Evolutionary conservation across 2,113 vertebrate genomes (phyloP).

Genomic region (Nasalis larvatus): DNA sequence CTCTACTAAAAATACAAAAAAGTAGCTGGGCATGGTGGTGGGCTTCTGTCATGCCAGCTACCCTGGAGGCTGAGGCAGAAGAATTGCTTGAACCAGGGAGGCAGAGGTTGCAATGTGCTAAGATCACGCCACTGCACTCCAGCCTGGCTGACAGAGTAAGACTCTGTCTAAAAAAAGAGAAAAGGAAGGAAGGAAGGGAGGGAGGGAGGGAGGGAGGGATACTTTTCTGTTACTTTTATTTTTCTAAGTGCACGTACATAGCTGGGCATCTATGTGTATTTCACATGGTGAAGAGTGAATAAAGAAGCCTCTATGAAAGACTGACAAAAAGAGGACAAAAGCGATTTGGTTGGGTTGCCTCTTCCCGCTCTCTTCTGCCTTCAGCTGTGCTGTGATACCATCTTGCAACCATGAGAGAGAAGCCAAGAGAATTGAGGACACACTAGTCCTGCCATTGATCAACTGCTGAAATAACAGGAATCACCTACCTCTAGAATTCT

Average conservation of each 20-base stretch:
- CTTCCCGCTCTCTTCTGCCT: background rate
- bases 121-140: too few species aligned
- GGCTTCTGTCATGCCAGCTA: too few species aligned
- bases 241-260: too few species aligned
- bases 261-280: background rate
- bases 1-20: too few species aligned
- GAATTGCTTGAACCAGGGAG: too few species aligned
- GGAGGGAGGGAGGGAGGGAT: too few species aligned
- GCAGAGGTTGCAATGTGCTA: too few species aligned
- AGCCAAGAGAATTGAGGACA: background rate
- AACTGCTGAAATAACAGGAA: background rate
- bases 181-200: too few species aligned
- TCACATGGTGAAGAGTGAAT: background rate
- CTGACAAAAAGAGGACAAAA: background rate
- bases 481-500: background rate
- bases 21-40: too few species aligned
- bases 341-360: background rate
- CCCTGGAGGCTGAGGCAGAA: too few species aligned
- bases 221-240: background rate
- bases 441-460: background rate
- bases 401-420: background rate
- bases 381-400: background rate
- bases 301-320: background rate
- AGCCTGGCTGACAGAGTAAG: too few species aligned
- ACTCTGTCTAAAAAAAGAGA: too few species aligned